Evolutionary conservation across 2,888 invertebrate species (phyloP).

Genomic region (Pterostichus niger): DNA sequence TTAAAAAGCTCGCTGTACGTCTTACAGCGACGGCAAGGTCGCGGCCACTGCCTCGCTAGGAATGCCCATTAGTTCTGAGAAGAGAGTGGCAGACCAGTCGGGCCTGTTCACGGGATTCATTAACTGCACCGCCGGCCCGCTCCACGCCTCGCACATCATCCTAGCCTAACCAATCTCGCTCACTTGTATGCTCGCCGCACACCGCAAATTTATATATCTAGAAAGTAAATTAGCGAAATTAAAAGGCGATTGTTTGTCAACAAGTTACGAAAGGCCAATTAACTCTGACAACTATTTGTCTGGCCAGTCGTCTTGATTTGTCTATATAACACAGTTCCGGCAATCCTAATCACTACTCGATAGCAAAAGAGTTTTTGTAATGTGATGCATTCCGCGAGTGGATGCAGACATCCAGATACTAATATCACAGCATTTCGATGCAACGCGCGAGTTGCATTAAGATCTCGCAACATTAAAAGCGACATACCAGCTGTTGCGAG

Average conservation of each 20-base stretch:
- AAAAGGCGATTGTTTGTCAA: conserved; percentile 57
- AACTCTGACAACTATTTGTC: conserved; percentile 40
- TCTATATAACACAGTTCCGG: background rate
- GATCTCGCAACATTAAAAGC: conserved; percentile 39
- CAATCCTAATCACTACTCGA: background rate
- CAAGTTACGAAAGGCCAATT: conserved; percentile 37
- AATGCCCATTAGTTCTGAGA: conserved; percentile 74
- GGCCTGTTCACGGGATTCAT: conserved; percentile 74
- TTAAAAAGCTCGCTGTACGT: conserved; percentile 58
- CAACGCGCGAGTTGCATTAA: conserved; percentile 55
- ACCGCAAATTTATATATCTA: conserved; percentile 49
- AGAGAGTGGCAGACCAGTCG: conserved; percentile 72
- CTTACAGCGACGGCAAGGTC: conserved; percentile 71
- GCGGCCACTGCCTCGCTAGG: conserved; percentile 73
- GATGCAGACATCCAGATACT: conserved; percentile 27
- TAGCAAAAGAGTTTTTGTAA: background rate
- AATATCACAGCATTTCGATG: conserved; percentile 56
- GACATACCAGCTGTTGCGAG: conserved; percentile 19
- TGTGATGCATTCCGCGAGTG: conserved; percentile 26
- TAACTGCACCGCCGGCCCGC: conserved; percentile 68
- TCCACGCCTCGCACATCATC: background rate
- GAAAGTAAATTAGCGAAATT: conserved; percentile 64
- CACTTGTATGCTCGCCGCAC: conserved; percentile 28
- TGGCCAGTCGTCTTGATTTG: background rate
- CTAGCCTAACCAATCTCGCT: conserved; percentile 25